Conservation (phyloP, 2,113 vertebrate species). For the Mustelus asterias region DNA sequence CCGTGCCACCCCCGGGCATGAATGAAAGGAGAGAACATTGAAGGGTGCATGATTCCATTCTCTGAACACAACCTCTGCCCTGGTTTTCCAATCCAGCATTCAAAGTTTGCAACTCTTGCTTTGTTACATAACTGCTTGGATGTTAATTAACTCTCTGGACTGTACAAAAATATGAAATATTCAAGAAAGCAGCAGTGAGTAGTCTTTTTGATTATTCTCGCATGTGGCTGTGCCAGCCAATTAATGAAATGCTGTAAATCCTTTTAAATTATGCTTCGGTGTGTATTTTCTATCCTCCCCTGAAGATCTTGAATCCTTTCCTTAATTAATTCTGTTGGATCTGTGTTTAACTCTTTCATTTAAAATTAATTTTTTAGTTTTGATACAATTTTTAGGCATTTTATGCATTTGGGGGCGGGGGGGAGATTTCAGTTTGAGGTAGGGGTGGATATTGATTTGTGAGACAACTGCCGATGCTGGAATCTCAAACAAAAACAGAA, state of each 20-base stretch:
- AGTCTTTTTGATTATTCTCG: background rate
- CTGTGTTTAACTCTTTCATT: background rate
- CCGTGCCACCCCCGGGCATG: too few species aligned
- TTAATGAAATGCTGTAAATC: background rate
- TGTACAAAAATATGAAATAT: conserved; percentile 8
- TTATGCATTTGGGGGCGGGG: background rate
- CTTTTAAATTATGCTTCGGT: background rate
- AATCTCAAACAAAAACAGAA: too few species aligned
- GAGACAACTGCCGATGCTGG: too few species aligned
- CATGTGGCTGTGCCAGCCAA: background rate
- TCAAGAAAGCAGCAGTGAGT: background rate
- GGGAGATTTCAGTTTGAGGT: background rate
- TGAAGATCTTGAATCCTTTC: background rate
- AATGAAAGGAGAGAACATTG: background rate
- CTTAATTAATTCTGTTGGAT: background rate
- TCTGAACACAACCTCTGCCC: background rate
- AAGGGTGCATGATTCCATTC: background rate
- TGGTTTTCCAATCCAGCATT: background rate
- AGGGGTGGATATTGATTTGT: background rate
- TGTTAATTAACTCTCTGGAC: background rate
- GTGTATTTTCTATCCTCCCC: background rate
- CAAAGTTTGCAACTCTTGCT: too few species aligned
- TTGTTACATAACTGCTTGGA: background rate
- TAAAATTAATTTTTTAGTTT: background rate
- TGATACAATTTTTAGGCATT: background rate